A percentile compares a stretch with the other conserved stretches of the same genome.
Evolutionary conservation across 2,113 vertebrate species (phyloP).

Genomic region (Gymnorhina tibicen): DNA sequence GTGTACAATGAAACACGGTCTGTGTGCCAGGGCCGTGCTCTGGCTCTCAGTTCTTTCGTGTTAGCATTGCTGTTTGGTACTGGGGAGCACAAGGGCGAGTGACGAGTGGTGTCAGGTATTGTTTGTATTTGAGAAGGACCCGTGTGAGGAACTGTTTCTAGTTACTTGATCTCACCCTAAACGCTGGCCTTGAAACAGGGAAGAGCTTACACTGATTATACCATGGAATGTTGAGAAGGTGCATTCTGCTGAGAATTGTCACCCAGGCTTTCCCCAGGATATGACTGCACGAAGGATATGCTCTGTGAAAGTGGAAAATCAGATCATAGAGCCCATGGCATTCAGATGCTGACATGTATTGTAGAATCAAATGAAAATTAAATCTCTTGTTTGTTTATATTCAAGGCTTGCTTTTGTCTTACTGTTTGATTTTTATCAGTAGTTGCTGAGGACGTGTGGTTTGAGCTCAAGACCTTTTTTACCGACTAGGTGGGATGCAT

Average conservation of each 20-base stretch:
- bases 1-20: no score
- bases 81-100: not conserved
- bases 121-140: not conserved
- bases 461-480: not conserved
- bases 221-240: not conserved
- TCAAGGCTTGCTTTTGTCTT: not conserved
- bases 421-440: not conserved
- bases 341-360: not conserved
- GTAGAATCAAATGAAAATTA: not conserved
- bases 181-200: not conserved
- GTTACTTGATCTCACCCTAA: not conserved
- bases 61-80: not conserved
- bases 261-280: not conserved
- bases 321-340: not conserved
- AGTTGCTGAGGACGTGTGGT: not conserved
- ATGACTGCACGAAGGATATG: not conserved
- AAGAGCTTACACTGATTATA: not conserved
- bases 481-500: not conserved
- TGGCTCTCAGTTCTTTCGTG: not conserved
- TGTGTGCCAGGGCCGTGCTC: not conserved
- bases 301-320: not conserved
- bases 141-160: not conserved
- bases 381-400: not conserved
- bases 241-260: not conserved
- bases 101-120: not conserved